Base-by-base conservation (phyloP, 2,113 vertebrate genomes). In the Heteronetta atricapilla region DNA sequence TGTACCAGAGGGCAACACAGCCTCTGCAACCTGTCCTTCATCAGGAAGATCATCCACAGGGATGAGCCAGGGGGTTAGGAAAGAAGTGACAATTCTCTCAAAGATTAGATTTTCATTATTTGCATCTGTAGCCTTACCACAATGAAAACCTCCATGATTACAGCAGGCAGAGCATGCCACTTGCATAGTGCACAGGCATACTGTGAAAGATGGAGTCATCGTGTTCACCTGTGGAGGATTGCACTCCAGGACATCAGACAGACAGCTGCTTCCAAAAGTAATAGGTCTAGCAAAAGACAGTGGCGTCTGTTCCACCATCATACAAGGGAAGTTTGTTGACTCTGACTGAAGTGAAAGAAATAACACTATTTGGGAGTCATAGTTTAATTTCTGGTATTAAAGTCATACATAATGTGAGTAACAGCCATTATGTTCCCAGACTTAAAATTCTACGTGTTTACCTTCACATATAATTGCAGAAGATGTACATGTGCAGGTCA, bases 251-350 rank as follows among this genome's bases (percentile, higher is more conserved):
- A 95, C 53, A 84, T 60, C 42, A 62, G 34, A 16, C 53, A 53
- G 59, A 50, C 28, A 93, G 67, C 59, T 72, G 46, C 56, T 91
- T 74, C 46, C 56, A 81, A 3, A 64, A 64, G 21, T 67, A 86
- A 33, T 19, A 53, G 1, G 5, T 60, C 69, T 4, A 3, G 21
- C 0, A 78, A 42, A 48, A 31, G 55, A 80, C 25, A 66, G 20
- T 55, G 26, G 21, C 59, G 22, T 48, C 46, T 11, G 20, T 48
- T 10, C 46, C 46, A n/a, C 48, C 73, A 5, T 5, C 34, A 81
- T 67, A 10, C 29, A 76, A 82, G n/a, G 31, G 28, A n/a, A 89
- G 8, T 40, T 29, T 36, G 10, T 53, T 68, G 26, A 75, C 74
- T 91, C 67, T 68, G 52, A 69, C 62, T 56, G 31, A 83, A 72